Evolutionary conservation across 2,797 vertebrate genomes (phyloP).

Genomic region (Sarcoramphus papa): DNA sequence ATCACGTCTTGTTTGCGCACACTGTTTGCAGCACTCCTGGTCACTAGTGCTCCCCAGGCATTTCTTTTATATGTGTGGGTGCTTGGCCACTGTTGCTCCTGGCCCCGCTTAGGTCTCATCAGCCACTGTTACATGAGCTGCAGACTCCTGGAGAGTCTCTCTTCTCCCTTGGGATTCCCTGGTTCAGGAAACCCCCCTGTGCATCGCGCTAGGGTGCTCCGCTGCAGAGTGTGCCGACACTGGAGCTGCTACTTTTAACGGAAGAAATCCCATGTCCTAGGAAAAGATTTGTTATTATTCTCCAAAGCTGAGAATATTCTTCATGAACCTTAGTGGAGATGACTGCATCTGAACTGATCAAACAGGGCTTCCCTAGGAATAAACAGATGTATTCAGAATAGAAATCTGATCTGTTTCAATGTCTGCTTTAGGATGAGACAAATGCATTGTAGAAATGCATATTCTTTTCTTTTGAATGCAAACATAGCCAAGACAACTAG

Average conservation of each 20-base stretch:
- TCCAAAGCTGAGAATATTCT: neutral
- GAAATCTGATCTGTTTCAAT: neutral
- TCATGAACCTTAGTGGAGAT: neutral
- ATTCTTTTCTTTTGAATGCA: neutral
- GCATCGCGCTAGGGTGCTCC: rapidly evolving
- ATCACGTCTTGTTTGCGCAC: too few species aligned
- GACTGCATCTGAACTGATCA: neutral
- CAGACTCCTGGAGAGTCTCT: rapidly evolving
- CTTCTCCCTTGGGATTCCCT: too few species aligned
- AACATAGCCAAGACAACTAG: neutral
- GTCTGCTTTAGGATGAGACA: neutral
- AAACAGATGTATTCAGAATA: neutral
- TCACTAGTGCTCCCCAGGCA: neutral
- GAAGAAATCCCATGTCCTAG: neutral
- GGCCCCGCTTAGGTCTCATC: rapidly evolving
- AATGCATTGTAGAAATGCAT: neutral
- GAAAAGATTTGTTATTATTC: neutral
- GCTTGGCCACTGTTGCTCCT: neutral
- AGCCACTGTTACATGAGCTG: rapidly evolving
- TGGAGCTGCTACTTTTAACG: neutral
- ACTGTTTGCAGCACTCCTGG: rapidly evolving
- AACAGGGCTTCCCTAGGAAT: neutral
- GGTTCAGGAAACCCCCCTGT: rapidly evolving
- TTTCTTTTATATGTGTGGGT: neutral
- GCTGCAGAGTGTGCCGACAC: rapidly evolving